phyloP scores from a whole-genome alignment of 2,113 vertebrate genomes.

The Otus sunia region DNA sequence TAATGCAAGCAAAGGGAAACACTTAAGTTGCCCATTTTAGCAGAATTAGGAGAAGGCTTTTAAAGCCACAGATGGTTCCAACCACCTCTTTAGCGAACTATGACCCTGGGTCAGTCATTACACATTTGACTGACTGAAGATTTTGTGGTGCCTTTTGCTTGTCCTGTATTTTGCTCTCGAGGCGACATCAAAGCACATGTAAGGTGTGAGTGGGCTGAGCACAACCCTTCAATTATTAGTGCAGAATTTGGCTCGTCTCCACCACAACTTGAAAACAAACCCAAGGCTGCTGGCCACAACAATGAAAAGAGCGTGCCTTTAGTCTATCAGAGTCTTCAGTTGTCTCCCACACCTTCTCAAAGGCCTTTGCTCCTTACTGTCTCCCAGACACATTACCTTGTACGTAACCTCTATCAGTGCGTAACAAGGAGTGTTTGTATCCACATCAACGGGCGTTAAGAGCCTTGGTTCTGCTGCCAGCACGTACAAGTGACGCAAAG shows the following conservation, averaged over 20 bases:
- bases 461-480: constrained; percentile 93
- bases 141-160: background rate
- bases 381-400: constrained; percentile 74
- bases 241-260: background rate
- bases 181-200: background rate
- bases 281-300: background rate
- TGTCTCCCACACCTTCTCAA: background rate
- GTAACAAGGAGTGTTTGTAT: constrained; percentile 91
- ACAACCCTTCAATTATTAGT: background rate
- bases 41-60: background rate
- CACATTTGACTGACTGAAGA: background rate
- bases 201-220: background rate
- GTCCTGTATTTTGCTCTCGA: background rate
- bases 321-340: background rate
- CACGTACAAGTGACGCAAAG: constrained; percentile 91
- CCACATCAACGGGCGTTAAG: constrained; percentile 92
- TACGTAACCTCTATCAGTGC: constrained; percentile 94
- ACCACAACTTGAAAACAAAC: background rate
- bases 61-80: background rate
- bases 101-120: background rate
- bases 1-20: background rate
- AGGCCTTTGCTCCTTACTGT: background rate
- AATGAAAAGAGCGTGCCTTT: background rate
- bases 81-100: background rate
- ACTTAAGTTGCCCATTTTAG: background rate